Conservation (phyloP, 2,888 invertebrate species). For the Punctoribates punctum region DNA sequence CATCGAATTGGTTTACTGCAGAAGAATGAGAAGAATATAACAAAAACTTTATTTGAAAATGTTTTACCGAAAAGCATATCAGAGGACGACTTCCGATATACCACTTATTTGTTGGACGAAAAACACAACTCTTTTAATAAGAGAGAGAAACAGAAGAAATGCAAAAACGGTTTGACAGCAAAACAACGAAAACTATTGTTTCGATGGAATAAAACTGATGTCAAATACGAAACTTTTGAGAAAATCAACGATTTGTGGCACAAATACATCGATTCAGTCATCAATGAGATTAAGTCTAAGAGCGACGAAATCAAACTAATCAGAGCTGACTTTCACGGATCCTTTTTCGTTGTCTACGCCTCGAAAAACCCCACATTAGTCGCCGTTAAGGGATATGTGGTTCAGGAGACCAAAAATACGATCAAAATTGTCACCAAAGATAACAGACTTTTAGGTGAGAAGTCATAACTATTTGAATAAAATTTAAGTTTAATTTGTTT, state of each 20-base stretch:
- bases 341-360: conserved; percentile 63
- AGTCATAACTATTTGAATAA: not conserved
- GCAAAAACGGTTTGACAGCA: conserved; percentile 26
- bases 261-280: conserved; percentile 38
- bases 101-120: conserved; percentile 9
- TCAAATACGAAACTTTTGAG: conserved; percentile 40
- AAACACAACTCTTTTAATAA: not conserved
- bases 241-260: conserved; percentile 43
- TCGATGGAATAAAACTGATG: conserved; percentile 17
- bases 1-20: conserved; percentile 40
- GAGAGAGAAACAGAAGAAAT: not conserved
- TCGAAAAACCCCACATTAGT: conserved; percentile 69
- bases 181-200: conserved; percentile 40
- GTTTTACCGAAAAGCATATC: not conserved
- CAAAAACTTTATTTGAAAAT: not conserved
- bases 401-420: conserved; percentile 74
- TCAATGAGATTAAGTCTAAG: conserved; percentile 31
- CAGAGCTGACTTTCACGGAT: conserved; percentile 70
- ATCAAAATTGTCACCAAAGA: conserved; percentile 68
- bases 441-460: conserved; percentile 52
- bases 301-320: conserved; percentile 39
- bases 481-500: not conserved
- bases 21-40: not conserved
- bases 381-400: conserved; percentile 67
- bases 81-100: conserved; percentile 1